These are phyloP conservation scores for Brotula barbata DNA, from an alignment of 2,797 vertebrate species.

Conservation along the genomic window DNA sequence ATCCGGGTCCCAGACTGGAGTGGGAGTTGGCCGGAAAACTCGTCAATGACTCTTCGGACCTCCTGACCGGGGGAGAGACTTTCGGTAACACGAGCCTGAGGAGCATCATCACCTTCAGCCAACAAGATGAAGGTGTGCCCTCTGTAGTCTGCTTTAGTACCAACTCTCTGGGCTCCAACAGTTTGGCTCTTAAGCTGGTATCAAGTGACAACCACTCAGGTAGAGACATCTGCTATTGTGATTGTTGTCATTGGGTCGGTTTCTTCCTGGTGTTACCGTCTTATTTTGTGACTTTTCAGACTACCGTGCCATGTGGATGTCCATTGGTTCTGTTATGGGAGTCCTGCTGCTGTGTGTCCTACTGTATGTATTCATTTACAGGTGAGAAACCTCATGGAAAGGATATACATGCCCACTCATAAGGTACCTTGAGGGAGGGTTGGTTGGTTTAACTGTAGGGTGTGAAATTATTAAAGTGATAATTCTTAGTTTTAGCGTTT, in stretches of 20 bases:
- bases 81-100: conserved; percentile 28
- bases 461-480: too few species aligned
- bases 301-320: conserved; percentile 44
- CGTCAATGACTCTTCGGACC: conserved; percentile 54
- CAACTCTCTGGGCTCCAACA: conserved; percentile 62
- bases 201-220: conserved; percentile 43
- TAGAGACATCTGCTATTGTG: conserved; percentile 16
- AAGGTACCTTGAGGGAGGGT: too few species aligned
- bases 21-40: conserved; percentile 68
- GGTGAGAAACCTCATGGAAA: conserved; percentile 54
- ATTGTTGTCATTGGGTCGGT: neutral
- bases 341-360: conserved; percentile 57
- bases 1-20: conserved; percentile 68
- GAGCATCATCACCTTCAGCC: conserved; percentile 61
- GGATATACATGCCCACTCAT: too few species aligned
- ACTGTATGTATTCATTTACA: conserved; percentile 48
- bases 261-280: conserved; percentile 3
- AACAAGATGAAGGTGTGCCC: conserved; percentile 26
- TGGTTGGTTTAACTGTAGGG: too few species aligned
- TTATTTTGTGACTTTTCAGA: conserved; percentile 44
- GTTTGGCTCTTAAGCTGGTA: conserved; percentile 55
- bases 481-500: too few species aligned
- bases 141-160: conserved; percentile 64
- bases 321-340: conserved; percentile 58
- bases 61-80: conserved; percentile 42